Base-by-base conservation (phyloP, 2,113 vertebrate genomes). In the Sebastes fasciatus region DNA sequence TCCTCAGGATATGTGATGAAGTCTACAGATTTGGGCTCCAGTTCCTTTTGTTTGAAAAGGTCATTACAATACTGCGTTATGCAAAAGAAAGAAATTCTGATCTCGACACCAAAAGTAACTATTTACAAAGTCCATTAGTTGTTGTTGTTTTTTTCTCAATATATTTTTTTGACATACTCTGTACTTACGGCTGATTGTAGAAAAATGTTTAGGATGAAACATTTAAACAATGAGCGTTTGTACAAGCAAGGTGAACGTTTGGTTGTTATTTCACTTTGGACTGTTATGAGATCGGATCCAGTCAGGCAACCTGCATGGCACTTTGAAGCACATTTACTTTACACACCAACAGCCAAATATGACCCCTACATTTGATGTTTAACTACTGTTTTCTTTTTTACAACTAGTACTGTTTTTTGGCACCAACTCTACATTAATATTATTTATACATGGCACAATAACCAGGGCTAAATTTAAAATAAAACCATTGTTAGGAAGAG, bases 1-100 rank as follows among this genome's bases (percentile, higher is more conserved):
- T 86, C 74, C 81, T 85, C 66, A 46, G 71, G 58, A 86, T 54
- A 62, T 63, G 75, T 74, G 79, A 91, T 89, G 80, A 89, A 83
- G 60, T 95, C 94, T 94, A 95, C 94, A 95, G 94, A 94, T 94
- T 90, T 93, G 94, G 93, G 89, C 94, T 95, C 94, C 94, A 94
- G 91, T 91, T 93, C 87, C 80, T 90, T 91, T 93, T 78, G 78
- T 91, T 89, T 79, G 70, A 89, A 94, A 90, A 89, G 89, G 90
- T 85, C 67, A 79, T 83, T 84, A 89, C 76, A 87, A 91, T 77
- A 87, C 79, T 73, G 80, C 19, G 63, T 79, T 68, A 66, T 80
- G 66, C 19, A 78, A 86, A 86, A 76, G 12, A 80, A 81, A 88
- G 9, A 81, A 73, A 63, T 26, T 74, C 26, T 55, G 72, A 86